Base-by-base conservation (phyloP, 1,140 invertebrate species). In the Bombus confusus region DNA sequence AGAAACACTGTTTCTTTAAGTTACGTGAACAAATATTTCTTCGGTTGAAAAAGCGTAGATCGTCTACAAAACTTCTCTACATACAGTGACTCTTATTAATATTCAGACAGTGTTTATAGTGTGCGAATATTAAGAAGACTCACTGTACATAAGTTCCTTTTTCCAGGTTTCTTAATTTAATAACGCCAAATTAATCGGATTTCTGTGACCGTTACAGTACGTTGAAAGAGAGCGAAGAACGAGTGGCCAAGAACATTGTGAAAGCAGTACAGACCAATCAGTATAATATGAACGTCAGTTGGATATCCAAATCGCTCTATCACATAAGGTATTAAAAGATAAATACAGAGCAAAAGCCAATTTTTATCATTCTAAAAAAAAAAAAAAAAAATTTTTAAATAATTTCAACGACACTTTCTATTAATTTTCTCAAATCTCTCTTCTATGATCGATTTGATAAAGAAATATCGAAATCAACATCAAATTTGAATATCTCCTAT, bases 241-340 rank as follows among this genome's bases (percentile, higher is more conserved):
- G 92, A 88, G 86, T 94, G 18, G 94, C 94, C 18, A 88, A 82
- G 64, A 91, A 94, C 6, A 88, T 95, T 0, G 92, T 95, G 0
- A 72, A 92, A 41, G 94, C 94, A 4, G 87, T 95, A 4, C 87
- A 85, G 85, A 93, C 92, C 80, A 91, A 93, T 84, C 91, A 92
- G 47, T 88, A 86, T 31, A 93, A 64, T 85, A 66, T 95, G 10
- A 88, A 15, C 47, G 47, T 52, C 47, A 52, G 78, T 66, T 94
- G 93, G 91, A 87, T 74, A 34, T 94, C 92, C 10, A 91, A 85
- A 71, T 84, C 92, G 6, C 34, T 93, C 0, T 95, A 95, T 66
- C 85, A 43, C 72, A 83, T 93, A 62, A 92, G 93, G 94, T 94
- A 87, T 41, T 4, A 10, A 6, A 43, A 18, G 8, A 41, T 39